Conservation (phyloP, 2,888 invertebrate species). For the Andrena trimmerana region DNA sequence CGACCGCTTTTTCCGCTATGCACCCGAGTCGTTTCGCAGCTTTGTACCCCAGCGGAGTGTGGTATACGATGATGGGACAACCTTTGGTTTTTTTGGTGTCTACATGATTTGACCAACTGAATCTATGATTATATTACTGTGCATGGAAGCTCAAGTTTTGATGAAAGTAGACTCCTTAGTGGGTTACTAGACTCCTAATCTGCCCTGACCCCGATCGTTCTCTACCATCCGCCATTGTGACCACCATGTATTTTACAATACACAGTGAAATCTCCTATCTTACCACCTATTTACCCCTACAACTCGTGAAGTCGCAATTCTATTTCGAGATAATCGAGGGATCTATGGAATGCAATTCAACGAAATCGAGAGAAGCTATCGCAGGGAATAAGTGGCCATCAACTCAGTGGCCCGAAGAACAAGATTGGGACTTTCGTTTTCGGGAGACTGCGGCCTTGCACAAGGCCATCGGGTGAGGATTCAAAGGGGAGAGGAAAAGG, state of each 20-base stretch:
- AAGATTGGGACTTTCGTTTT: slow-evolving; percentile 39
- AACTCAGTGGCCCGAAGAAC: background rate
- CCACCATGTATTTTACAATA: background rate
- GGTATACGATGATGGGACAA: background rate
- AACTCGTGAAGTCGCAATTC: background rate
- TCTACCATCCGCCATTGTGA: background rate
- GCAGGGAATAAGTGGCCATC: background rate
- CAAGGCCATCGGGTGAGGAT: slow-evolving; percentile 37
- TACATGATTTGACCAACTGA: no score
- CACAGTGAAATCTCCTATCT: background rate
- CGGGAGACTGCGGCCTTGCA: slow-evolving; percentile 46
- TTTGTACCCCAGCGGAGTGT: background rate
- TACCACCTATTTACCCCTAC: background rate
- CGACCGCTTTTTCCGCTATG: slow-evolving; percentile 48
- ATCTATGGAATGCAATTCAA: background rate
- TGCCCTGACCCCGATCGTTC: no score
- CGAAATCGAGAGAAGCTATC: slow-evolving; percentile 6
- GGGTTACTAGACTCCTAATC: no score
- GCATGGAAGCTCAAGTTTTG: no score
- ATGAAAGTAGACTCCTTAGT: no score
- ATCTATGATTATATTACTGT: no score
- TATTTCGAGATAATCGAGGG: background rate
- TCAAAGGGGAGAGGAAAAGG: background rate
- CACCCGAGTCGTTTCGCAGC: slow-evolving; percentile 19
- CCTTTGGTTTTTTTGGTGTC: background rate